phyloP scores from a whole-genome alignment of 2,113 vertebrate genomes.

The Cercocebus atys region DNA sequence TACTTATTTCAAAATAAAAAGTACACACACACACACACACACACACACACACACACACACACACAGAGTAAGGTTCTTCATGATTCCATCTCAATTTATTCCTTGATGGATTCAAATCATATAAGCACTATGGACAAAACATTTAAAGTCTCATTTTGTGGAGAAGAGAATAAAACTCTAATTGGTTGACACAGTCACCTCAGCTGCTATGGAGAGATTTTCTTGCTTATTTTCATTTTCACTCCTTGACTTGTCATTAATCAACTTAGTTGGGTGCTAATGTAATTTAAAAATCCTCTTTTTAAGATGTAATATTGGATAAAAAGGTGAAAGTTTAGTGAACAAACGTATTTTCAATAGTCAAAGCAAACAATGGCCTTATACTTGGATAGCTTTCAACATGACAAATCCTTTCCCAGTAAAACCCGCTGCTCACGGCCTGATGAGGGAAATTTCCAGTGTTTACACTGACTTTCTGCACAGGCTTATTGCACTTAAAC shows the following conservation, averaged over 20 bases:
- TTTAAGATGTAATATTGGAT: background rate
- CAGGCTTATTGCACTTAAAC: background rate
- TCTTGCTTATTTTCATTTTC: conserved; percentile 29
- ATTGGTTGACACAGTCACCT: background rate
- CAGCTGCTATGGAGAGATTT: background rate
- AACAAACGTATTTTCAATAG: conserved; percentile 20
- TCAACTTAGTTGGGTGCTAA: background rate
- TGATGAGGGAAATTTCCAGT: background rate
- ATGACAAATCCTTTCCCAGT: background rate
- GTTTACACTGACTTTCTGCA: background rate
- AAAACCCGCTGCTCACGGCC: background rate
- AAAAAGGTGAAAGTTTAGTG: conserved; percentile 35
- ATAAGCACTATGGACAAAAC: background rate
- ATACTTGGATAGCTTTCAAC: conserved; percentile 11
- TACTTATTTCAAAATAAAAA: conserved; percentile 30
- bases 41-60: background rate
- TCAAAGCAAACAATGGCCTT: conserved; percentile 14
- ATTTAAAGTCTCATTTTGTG: conserved; percentile 21
- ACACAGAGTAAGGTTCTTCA: background rate
- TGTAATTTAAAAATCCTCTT: conserved; percentile 5
- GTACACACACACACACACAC: background rate
- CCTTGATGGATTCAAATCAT: background rate
- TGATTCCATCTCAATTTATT: background rate
- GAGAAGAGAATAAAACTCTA: conserved; percentile 37
- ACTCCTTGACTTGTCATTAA: conserved; percentile 25